Base-by-base conservation (phyloP, 2,113 vertebrate genomes). In the Tragelaphus strepsiceros region DNA sequence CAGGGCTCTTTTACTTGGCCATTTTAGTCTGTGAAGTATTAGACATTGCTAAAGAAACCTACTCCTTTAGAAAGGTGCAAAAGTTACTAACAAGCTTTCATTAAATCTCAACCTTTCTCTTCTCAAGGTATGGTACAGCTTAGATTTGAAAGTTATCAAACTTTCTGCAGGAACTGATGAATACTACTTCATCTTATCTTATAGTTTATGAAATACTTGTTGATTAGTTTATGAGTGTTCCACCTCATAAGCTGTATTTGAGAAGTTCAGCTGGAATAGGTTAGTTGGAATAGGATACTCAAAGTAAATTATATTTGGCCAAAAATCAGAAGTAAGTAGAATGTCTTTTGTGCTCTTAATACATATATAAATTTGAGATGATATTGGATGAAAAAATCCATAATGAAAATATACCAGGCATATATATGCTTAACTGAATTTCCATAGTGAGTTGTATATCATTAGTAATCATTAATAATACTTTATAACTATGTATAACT, bases 21-120 rank as follows among this genome's bases (percentile, higher is more conserved):
- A 95, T 98, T 98, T 74, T 81, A 94, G 94, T 94, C 97, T 98
- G 96, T 98, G 98, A 98, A 98, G 96, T 89, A 97, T 98, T 98
- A 86, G 96, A 97, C 94, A 77, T 95, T 84, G 97, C 97, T 21
- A 78, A 97, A 54, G 96, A 95, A 97, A 71, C 39, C 80, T 86
- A 83, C 71, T 61, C 64, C 71, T 85, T 80, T 97, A 7, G 86
- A 98, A 98, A 97, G 71, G 43, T 26, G 84, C 67, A 91, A 95
- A 97, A 92, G 90, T 95, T 96, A 90, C 94, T 98, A 98, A 98
- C 49, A 97, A 98, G 83, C 92, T 94, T 97, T 56, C 82, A 81
- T 97, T 95, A 93, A 88, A 93, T 96, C 87, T 90, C n/a, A 54
- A 5, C 51, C 46, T 95, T 81, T 93, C 93, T 97, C 93, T 97